Percentiles rank a stretch among this genome's conserved stretches.
phyloP scores from a whole-genome alignment of 2,113 vertebrate genomes.

The Bombycilla garrulus region DNA sequence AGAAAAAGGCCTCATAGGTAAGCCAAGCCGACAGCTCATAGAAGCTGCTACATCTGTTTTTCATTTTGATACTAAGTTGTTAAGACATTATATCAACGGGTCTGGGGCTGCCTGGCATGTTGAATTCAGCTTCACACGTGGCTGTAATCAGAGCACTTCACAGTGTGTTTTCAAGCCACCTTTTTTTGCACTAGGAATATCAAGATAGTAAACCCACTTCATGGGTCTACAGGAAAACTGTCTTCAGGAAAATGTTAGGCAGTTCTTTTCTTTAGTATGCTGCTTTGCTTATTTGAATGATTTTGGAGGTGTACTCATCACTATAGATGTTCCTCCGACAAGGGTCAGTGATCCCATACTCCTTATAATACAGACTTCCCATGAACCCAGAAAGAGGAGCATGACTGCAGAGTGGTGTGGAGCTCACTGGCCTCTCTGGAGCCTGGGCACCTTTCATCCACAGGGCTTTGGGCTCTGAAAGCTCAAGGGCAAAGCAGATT shows the following conservation, averaged over 20 bases:
- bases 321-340: background rate
- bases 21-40: slow-evolving; percentile 47
- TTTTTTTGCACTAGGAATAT: background rate
- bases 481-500: background rate
- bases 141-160: background rate
- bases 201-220: background rate
- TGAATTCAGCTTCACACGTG: slow-evolving; percentile 22
- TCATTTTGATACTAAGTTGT: background rate
- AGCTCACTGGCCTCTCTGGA: background rate
- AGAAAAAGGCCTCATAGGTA: slow-evolving; percentile 96
- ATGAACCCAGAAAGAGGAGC: background rate
- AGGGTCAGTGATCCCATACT: background rate
- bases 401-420: background rate
- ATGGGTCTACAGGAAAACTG: background rate
- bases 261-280: background rate
- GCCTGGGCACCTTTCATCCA: background rate
- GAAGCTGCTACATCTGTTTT: slow-evolving; percentile 22
- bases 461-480: background rate
- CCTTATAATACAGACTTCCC: background rate
- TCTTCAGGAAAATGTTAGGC: background rate
- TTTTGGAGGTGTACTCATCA: background rate
- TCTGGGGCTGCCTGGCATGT: slow-evolving; percentile 41
- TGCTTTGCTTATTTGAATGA: background rate
- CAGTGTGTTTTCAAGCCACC: background rate
- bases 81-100: slow-evolving; percentile 29